Percentiles rank a stretch among this genome's conserved stretches.
Conservation (phyloP, 2,888 invertebrate species). For the Andrena dorsata region DNA sequence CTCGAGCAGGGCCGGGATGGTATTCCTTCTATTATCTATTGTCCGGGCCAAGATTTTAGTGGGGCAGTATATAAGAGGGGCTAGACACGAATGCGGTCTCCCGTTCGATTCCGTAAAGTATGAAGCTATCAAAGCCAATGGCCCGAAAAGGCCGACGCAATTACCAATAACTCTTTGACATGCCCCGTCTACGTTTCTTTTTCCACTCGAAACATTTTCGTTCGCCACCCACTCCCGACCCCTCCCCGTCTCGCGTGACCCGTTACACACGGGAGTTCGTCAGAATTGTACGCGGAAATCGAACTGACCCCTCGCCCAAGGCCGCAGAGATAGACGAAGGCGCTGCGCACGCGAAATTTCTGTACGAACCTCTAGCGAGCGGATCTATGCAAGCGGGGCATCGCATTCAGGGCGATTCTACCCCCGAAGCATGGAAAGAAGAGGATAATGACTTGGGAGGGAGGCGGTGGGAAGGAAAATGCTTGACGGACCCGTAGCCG, state of each 20-base stretch:
- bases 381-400: background rate
- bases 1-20: constrained; percentile 38
- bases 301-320: constrained; percentile 13
- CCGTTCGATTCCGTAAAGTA: constrained; percentile 83
- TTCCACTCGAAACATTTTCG: constrained; percentile 68
- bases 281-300: constrained; percentile 52
- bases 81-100: constrained; percentile 77
- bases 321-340: constrained; percentile 19
- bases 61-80: constrained; percentile 74
- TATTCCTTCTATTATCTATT: constrained; percentile 78
- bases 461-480: background rate
- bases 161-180: constrained; percentile 83
- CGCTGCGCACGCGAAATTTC: constrained; percentile 26
- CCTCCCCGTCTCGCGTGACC: constrained; percentile 14
- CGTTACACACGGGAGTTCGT: constrained; percentile 37
- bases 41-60: constrained; percentile 76
- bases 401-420: constrained; percentile 16
- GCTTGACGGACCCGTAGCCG: constrained; percentile 25
- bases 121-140: constrained; percentile 84
- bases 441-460: constrained; percentile 14
- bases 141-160: constrained; percentile 81
- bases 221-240: constrained; percentile 3
- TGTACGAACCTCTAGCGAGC: background rate
- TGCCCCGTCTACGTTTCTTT: constrained; percentile 73
- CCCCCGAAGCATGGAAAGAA: background rate